Evolutionary conservation across 2,797 vertebrate species (phyloP).

Genomic region (Anabacerthia variegaticeps): DNA sequence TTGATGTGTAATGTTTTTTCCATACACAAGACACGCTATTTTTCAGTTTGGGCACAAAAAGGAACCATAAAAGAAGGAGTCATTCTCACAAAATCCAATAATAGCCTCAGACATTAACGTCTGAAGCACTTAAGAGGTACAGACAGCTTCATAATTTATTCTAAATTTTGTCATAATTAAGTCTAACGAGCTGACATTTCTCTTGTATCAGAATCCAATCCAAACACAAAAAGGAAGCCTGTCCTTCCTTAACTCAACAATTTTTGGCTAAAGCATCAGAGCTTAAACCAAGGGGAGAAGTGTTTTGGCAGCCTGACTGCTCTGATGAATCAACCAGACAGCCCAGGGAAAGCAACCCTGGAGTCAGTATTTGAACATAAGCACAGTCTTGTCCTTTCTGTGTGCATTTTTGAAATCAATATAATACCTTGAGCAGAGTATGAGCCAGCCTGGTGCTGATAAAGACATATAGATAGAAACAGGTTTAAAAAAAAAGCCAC

Average conservation of each 20-base stretch:
- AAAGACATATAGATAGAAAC: background rate
- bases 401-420: background rate
- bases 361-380: background rate
- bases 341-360: background rate
- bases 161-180: slow-evolving; percentile 33
- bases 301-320: slow-evolving; percentile 23
- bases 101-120: slow-evolving; percentile 16
- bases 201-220: slow-evolving; percentile 54
- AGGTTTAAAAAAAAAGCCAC: background rate
- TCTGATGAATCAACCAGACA: slow-evolving; percentile 1
- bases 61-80: background rate
- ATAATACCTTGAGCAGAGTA: background rate
- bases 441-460: background rate
- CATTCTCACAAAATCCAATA: background rate
- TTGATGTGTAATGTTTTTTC: background rate
- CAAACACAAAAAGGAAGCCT: slow-evolving; percentile 58
- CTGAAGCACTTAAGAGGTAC: background rate
- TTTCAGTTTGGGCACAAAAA: background rate
- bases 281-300: slow-evolving; percentile 1
- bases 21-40: background rate
- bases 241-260: slow-evolving; percentile 30
- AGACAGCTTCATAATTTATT: slow-evolving; percentile 28
- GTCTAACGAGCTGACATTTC: slow-evolving; percentile 29
- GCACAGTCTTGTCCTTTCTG: background rate
- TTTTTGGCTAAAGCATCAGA: slow-evolving; percentile 33